Base-by-base conservation (phyloP, 2,888 invertebrate genomes). In the Myopa testacea region DNA sequence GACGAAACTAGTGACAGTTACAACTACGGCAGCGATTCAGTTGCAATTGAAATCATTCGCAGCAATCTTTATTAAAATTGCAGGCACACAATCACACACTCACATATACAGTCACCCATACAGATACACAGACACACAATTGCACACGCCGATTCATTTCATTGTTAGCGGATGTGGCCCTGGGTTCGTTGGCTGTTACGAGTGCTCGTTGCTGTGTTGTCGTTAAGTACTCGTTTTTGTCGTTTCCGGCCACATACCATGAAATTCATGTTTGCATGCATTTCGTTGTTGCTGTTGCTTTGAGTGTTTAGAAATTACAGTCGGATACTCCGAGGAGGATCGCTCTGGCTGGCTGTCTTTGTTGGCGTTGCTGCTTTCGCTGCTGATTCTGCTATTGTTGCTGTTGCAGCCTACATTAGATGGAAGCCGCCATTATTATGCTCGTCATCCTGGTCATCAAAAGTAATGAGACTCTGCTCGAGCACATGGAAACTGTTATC, bases 391-490 rank as follows among this genome's bases (percentile, higher is more conserved):
- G 58, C 12, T 40, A 7, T 60, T 45, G 58, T 26, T 68, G 75
- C 37, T n/a, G 55, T 19, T 40, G 67, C 58, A 19, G 26, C 10
- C 19, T n/a, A 26, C 55, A 14, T 68, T 67, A 75, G 75, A 75
- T 40, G 75, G 38, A 52, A 67, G 75, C 55, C 55, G 34, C 58
- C 67, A 67, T 75, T 75, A 75, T 75, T 74, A 65, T 65, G 52
- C 50, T 74, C 74, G 55, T 74, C 74, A 74, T 74, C 55, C 55
- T 68, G 55, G 75, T 19, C 65, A 67, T 67, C 75, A 58, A 67
- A 75, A 75, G 68, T 75, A 75, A 75, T 75, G 67, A 75, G 75
- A 10, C 7, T 4, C 26, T 26, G 50, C 19, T 50, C 50, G 34
- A 55, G 19, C 37, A 52, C n/a, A 40, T 60, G 60, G 67, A 58